Percentiles rank a stretch among this genome's conserved stretches.
phyloP scores from a whole-genome alignment of 2,797 vertebrate genomes.

The Melanotaenia nigrans region DNA sequence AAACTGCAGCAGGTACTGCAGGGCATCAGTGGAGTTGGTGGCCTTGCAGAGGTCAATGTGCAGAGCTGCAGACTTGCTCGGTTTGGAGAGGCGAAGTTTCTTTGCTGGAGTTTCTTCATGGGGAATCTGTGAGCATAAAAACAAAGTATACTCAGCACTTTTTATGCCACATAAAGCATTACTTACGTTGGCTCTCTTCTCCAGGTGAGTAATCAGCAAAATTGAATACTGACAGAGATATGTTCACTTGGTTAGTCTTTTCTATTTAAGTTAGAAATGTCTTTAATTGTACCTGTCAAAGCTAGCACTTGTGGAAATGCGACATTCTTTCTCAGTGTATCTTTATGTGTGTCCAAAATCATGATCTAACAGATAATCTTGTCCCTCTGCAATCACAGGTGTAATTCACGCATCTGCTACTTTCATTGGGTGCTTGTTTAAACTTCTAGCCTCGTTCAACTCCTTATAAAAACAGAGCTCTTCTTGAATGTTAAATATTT shows the following conservation, averaged over 20 bases:
- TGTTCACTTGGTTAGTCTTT: neutral
- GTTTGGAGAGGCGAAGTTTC: slow-evolving; percentile 95
- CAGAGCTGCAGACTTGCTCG: slow-evolving; percentile 95
- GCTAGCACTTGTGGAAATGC: too few species aligned
- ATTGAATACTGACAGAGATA: neutral
- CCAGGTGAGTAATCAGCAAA: neutral
- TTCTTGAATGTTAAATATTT: too few species aligned
- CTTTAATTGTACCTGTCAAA: too few species aligned
- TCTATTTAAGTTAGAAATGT: too few species aligned
- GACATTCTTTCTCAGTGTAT: neutral
- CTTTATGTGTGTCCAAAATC: neutral
- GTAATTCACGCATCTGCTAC: too few species aligned
- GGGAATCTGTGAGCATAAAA: slow-evolving; percentile 77
- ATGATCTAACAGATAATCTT: too few species aligned
- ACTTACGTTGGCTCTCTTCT: neutral
- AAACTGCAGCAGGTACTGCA: slow-evolving; percentile 95
- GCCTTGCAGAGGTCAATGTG: slow-evolving; percentile 97
- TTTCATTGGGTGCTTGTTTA: too few species aligned
- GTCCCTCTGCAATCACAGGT: too few species aligned
- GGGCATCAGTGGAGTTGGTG: slow-evolving; percentile 89
- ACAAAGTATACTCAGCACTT: neutral
- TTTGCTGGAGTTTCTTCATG: slow-evolving; percentile 90
- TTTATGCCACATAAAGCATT: neutral
- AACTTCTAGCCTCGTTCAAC: too few species aligned
- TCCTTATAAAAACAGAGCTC: neutral